phyloP scores from a whole-genome alignment of 2,797 vertebrate species.

The Phoebastria nigripes region DNA sequence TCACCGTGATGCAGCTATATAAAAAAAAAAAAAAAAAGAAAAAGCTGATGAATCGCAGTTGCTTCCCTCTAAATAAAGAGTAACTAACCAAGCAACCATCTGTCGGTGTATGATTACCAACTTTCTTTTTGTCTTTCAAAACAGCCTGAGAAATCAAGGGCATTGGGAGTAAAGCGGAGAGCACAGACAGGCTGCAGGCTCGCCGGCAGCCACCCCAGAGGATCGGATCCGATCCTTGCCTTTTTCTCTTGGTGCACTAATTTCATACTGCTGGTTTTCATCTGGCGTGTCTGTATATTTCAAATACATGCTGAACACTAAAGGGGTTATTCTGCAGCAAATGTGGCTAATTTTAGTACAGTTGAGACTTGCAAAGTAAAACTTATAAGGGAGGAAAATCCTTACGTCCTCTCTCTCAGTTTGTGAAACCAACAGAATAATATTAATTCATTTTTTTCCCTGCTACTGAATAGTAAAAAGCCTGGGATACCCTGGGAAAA shows the following conservation, averaged over 20 bases:
- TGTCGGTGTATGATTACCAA: conserved; percentile 64
- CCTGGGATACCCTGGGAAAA: conserved; percentile 35
- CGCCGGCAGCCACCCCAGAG: neutral
- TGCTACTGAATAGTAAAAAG: conserved; percentile 38
- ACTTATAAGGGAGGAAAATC: neutral
- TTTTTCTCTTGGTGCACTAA: neutral
- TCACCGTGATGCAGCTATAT: neutral
- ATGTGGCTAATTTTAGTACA: neutral
- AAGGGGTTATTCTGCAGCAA: neutral
- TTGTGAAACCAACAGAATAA: conserved; percentile 37
- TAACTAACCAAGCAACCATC: conserved; percentile 63
- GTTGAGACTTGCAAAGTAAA: neutral
- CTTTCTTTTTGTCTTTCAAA: conserved; percentile 70
- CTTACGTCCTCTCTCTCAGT: neutral
- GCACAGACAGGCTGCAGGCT: neutral
- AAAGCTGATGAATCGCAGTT: conserved; percentile 53
- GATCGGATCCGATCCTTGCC: neutral
- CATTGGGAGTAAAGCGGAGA: neutral
- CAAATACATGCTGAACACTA: neutral
- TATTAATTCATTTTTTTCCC: conserved; percentile 17
- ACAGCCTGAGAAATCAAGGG: conserved; percentile 42
- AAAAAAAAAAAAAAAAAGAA: neutral
- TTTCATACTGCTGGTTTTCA: conserved; percentile 26
- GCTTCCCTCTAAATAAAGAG: conserved; percentile 62
- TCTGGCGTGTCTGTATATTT: neutral